phyloP scores from a whole-genome alignment of 2,113 vertebrate genomes.

The Mesoclemmys tuberculata region DNA sequence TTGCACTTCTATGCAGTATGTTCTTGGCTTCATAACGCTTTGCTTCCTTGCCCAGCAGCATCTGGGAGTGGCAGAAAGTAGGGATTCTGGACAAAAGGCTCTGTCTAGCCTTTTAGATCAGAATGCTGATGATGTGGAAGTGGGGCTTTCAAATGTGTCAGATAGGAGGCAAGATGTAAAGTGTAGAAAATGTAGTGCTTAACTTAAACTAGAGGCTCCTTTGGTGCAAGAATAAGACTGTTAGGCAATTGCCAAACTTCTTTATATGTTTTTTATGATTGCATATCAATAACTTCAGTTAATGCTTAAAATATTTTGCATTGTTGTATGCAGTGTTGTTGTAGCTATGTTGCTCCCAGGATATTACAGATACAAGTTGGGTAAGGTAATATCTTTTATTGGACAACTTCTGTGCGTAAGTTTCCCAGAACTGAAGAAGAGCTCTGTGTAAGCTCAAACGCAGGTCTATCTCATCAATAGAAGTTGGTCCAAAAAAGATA shows the following conservation, averaged over 20 bases:
- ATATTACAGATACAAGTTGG: too few relatives aligned
- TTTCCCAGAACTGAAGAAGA: too few relatives aligned
- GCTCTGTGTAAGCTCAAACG: too few relatives aligned
- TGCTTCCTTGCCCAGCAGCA: neutral
- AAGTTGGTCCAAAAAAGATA: too few relatives aligned
- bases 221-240: neutral
- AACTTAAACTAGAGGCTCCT: too few relatives aligned
- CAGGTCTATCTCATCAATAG: too few relatives aligned
- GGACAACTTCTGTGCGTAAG: too few relatives aligned
- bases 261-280: neutral
- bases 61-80: neutral
- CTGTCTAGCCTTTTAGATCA: neutral
- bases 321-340: too few relatives aligned
- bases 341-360: too few relatives aligned
- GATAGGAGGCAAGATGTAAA: neutral
- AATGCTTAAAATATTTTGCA: neutral
- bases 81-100: neutral
- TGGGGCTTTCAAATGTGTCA: neutral
- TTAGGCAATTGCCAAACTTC: neutral
- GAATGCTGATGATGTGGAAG: neutral
- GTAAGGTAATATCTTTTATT: too few relatives aligned
- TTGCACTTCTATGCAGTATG: neutral
- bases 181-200: neutral
- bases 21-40: neutral
- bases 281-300: neutral